Base-by-base conservation (phyloP, 2,888 invertebrate species). In the Allacma fusca region DNA sequence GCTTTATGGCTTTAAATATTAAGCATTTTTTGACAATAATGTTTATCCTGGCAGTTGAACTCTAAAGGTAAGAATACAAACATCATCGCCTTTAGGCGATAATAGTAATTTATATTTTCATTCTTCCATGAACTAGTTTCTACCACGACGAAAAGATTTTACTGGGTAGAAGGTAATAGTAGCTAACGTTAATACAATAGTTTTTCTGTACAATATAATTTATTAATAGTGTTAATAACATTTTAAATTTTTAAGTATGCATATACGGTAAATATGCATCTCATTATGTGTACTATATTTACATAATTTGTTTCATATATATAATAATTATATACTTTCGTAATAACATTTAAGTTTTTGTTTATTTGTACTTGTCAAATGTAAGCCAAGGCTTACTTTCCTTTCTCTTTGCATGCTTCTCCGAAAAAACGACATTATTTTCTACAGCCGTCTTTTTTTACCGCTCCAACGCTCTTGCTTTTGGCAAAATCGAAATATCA, bases 271-370 rank as follows among this genome's bases (percentile, higher is more conserved):
- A 16, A 13, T 67, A 67, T 28, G 19, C n/a, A 26, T 29, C n/a
- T 67, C 13, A 28, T 67, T 67, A 19, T 67, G 29, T 26, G 5
- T n/a, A 28, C 9, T 12, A 29, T 29, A 67, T 67, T 26, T 29
- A 26, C 24, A 28, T 29, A 64, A 16, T 16, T 64, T 23, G 21
- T 21, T 23, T 23, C 16, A 64, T 23, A 23, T 64, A 24, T 64
- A 64, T 23, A 23, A 64, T 64, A 23, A 64, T 64, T 23, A 67
- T 67, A 67, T 67, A 29, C 7, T 28, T 67, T 26, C 67, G 29
- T 67, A 67, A 67, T 26, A 67, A 67, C n/a, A 67, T 50, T 67
- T 67, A 67, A n/a, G 67, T 67, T 67, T 67, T 67, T 67, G 26
- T 67, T 24, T 67, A 67, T 67, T 67, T 67, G 67, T 67, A 67